Conservation (phyloP, 2,797 vertebrate species). For the Argyrosomus regius region DNA sequence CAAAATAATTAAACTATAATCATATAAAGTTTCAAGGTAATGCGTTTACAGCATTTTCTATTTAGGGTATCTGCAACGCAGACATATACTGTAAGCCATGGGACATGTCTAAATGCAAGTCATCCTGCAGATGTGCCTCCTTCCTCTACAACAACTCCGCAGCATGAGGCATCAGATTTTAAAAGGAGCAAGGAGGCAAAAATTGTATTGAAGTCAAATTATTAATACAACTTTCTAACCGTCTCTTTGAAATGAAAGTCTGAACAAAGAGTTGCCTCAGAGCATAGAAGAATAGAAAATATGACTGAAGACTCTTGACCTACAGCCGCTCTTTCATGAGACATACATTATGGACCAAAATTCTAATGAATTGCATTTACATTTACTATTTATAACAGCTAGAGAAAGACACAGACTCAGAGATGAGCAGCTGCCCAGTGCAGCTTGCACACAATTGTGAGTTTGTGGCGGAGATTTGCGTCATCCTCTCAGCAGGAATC, state of each 20-base stretch:
- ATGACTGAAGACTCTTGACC: conserved; percentile 17
- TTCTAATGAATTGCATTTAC: conserved; percentile 40
- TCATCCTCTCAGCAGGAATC: conserved; percentile 51
- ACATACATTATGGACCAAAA: conserved; percentile 9
- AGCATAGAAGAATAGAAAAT: conserved; percentile 4
- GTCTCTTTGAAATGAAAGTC: conserved; percentile 50
- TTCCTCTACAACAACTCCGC: conserved; percentile 7
- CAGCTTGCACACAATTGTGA: conserved; percentile 29
- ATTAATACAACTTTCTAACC: conserved; percentile 49
- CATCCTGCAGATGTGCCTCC: not conserved
- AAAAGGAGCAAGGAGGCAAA: conserved; percentile 11
- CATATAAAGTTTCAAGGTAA: conserved; percentile 25
- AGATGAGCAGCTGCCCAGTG: conserved; percentile 7
- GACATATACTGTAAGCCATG: not conserved
- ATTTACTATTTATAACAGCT: conserved; percentile 26
- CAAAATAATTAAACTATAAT: conserved; percentile 25
- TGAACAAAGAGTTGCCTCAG: conserved; percentile 45
- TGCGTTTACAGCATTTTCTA: conserved; percentile 24
- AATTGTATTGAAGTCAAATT: conserved; percentile 50
- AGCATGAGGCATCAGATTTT: conserved; percentile 30
- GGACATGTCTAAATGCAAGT: conserved; percentile 46
- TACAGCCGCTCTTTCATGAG: conserved; percentile 19
- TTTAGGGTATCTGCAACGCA: conserved; percentile 26
- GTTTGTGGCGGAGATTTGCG: conserved; percentile 46
- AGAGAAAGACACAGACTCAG: conserved; percentile 3